Percentiles rank a stretch among this genome's conserved stretches.
These are phyloP conservation scores for Platysternon megacephalum DNA, from an alignment of 2,113 vertebrate genomes.

Conservation along the genomic window DNA sequence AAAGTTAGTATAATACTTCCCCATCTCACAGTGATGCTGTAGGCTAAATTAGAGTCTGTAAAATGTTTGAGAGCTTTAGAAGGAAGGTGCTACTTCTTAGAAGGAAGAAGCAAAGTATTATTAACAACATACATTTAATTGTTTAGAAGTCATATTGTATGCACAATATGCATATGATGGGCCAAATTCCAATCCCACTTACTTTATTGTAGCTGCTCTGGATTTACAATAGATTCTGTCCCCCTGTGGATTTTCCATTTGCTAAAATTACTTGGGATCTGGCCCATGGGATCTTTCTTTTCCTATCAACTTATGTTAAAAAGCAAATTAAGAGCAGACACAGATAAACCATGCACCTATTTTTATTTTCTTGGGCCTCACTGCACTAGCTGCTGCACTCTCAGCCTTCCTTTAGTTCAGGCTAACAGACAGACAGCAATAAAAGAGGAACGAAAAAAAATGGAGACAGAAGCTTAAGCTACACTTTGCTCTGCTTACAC, in stretches of 20 bases:
- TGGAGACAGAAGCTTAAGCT: constrained; percentile 26
- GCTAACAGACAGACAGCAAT: constrained; percentile 13
- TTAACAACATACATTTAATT: not conserved
- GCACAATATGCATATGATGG: not conserved
- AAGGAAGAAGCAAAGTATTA: not conserved
- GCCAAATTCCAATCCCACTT: not conserved
- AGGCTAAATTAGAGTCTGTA: not conserved
- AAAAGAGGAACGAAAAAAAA: constrained; percentile 11
- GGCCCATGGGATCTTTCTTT: not conserved
- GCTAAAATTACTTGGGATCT: not conserved
- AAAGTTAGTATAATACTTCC: not conserved
- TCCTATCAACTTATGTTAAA: not conserved
- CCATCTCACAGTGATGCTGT: not conserved
- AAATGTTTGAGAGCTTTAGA: not conserved
- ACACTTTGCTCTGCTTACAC: not conserved
- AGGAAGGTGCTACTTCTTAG: not conserved
- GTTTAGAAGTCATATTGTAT: not conserved
- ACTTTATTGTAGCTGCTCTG: not conserved
- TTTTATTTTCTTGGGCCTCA: not conserved
- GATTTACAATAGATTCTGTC: not conserved
- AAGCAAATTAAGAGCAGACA: not conserved
- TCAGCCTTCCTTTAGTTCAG: too few relatives aligned
- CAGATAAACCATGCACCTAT: not conserved
- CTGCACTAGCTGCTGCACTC: too few relatives aligned
- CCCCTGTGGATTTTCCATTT: not conserved